phyloP scores from a whole-genome alignment of 2,888 invertebrate species.

The Lypha dubia region DNA sequence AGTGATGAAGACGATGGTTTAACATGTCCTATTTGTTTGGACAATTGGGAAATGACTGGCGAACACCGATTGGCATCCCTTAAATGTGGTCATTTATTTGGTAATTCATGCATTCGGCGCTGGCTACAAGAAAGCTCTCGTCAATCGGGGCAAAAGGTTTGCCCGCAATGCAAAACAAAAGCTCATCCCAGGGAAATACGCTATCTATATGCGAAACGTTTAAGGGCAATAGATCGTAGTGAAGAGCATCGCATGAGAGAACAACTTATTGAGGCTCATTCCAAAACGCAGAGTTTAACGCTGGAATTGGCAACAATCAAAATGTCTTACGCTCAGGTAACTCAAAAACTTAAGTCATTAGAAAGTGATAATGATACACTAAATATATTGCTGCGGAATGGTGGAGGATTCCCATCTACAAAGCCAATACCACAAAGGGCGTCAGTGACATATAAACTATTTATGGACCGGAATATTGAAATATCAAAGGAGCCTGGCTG shows the following conservation, averaged over 20 bases:
- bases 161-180: constrained; percentile 94
- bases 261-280: constrained; percentile 85
- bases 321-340: constrained; percentile 76
- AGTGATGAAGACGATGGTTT: constrained; percentile 87
- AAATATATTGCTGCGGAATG: constrained; percentile 74
- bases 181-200: constrained; percentile 89
- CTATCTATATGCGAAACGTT: constrained; percentile 90
- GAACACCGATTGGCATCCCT: constrained; percentile 93
- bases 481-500: constrained; percentile 89
- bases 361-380: constrained; percentile 78
- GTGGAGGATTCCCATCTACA: constrained; percentile 56
- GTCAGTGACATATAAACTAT: constrained; percentile 78
- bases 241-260: constrained; percentile 88
- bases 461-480: constrained; percentile 87
- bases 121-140: constrained; percentile 82
- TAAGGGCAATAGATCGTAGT: constrained; percentile 90
- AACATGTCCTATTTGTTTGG: constrained; percentile 94
- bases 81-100: constrained; percentile 97
- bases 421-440: constrained; percentile 43
- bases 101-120: constrained; percentile 87
- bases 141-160: constrained; percentile 84
- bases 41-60: constrained; percentile 93
- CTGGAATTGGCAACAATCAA: constrained; percentile 86
- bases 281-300: constrained; percentile 86
- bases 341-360: constrained; percentile 74